These are phyloP conservation scores for Drosophila carrolli DNA, from an alignment of 1,140 invertebrate genomes.

Conservation along the genomic window DNA sequence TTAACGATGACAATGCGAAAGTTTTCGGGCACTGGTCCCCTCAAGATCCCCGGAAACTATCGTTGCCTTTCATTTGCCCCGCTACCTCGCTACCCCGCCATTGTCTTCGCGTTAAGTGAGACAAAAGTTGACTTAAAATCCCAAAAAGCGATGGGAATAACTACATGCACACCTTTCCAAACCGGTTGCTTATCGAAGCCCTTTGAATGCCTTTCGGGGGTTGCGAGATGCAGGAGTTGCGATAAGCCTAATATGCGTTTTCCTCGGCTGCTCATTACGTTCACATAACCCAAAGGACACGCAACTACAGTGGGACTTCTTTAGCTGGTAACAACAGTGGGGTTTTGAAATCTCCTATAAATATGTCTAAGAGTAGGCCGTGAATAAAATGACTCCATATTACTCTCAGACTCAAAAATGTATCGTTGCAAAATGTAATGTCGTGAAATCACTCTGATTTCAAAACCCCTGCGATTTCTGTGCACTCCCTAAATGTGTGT, in stretches of 20 bases:
- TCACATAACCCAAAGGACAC: conserved; percentile 12
- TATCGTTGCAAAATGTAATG: no score
- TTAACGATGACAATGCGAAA: conserved; percentile 83
- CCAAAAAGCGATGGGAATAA: conserved; percentile 53
- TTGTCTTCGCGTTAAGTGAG: conserved; percentile 72
- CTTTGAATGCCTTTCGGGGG: conserved; percentile 62
- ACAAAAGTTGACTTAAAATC: conserved; percentile 65
- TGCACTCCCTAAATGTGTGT: no score
- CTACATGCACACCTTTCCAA: conserved; percentile 33
- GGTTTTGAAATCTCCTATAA: no score
- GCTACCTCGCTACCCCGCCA: conserved; percentile 1
- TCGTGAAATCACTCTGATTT: no score
- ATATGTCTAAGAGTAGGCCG: no score
- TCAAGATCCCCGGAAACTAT: conserved; percentile 49
- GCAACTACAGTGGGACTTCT: conserved; percentile 18
- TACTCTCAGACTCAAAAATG: no score
- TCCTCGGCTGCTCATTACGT: conserved; percentile 76
- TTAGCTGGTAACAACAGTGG: no score
- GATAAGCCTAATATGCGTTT: conserved; percentile 77
- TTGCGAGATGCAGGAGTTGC: conserved; percentile 65
- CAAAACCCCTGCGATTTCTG: no score
- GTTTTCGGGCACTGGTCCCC: conserved; percentile 39
- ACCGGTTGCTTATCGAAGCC: conserved; percentile 71
- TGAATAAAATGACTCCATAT: no score
- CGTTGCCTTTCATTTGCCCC: neutral